phyloP scores from a whole-genome alignment of 2,113 vertebrate species.

The Microcebus griseorufus region DNA sequence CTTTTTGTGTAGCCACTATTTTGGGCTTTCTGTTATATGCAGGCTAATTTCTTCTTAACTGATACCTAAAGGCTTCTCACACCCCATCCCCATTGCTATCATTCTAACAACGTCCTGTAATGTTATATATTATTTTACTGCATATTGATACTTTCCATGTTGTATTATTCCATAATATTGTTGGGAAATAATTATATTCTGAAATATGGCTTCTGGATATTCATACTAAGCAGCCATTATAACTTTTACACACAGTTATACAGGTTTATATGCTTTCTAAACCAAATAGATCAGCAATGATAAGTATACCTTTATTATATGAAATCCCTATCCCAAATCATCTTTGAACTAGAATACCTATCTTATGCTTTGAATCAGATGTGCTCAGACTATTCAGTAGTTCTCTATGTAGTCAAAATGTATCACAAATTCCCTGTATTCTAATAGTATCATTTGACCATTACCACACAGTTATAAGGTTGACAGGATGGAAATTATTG shows the following conservation, averaged over 20 bases:
- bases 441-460: not conserved
- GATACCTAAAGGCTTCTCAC: not conserved
- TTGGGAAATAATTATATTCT: not conserved
- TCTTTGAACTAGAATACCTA: not conserved
- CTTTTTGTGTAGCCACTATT: not conserved
- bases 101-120: not conserved
- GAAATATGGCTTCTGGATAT: not conserved
- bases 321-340: not conserved
- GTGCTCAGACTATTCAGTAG: not conserved
- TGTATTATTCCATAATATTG: not conserved
- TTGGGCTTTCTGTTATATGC: not conserved
- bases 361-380: not conserved
- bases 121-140: not conserved
- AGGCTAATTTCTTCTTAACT: not conserved
- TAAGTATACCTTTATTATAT: not conserved
- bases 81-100: not conserved
- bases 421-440: not conserved
- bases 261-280: not conserved
- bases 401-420: not conserved
- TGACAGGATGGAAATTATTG: not conserved
- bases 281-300: not conserved
- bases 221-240: not conserved
- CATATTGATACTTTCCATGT: not conserved
- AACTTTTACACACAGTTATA: not conserved
- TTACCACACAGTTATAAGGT: not conserved